phyloP scores from a whole-genome alignment of 1,140 invertebrate genomes.

The Phenacoccus solenopsis region DNA sequence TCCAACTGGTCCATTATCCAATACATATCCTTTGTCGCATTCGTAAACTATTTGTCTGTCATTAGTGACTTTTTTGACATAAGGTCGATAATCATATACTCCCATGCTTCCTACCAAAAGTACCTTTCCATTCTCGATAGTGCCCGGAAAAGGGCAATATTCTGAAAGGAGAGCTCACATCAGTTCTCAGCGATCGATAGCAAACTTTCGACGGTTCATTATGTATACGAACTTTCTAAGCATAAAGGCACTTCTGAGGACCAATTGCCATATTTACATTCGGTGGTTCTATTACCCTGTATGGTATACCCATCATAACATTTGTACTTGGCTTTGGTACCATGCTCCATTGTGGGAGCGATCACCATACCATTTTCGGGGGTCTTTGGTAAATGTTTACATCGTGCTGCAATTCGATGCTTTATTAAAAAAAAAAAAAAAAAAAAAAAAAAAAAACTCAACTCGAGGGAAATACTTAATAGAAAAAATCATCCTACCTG shows the following conservation, averaged over 20 bases:
- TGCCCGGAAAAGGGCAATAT: conserved; percentile 87
- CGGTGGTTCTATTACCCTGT: conserved; percentile 49
- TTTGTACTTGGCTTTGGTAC: conserved; percentile 79
- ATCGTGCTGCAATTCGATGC: conserved; percentile 44
- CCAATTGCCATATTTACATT: conserved; percentile 89
- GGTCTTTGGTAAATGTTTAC: conserved; percentile 72
- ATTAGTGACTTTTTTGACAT: conserved; percentile 77
- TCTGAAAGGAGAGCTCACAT: conserved; percentile 46
- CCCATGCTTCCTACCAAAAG: conserved; percentile 93
- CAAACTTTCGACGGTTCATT: not conserved
- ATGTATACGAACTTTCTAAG: conserved; percentile 49
- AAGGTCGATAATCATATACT: conserved; percentile 90
- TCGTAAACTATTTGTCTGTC: conserved; percentile 96
- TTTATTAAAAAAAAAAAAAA: too few relatives aligned
- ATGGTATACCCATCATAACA: conserved; percentile 84
- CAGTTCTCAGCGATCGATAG: too few relatives aligned
- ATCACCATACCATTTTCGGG: conserved; percentile 89
- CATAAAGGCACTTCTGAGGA: conserved; percentile 71
- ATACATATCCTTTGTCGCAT: conserved; percentile 78
- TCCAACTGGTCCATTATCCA: conserved; percentile 65
- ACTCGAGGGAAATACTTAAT: too few relatives aligned
- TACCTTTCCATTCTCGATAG: conserved; percentile 80
- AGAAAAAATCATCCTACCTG: conserved; percentile 38
- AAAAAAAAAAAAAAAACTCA: not conserved
- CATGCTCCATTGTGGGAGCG: conserved; percentile 89